Evolutionary conservation across 2,797 vertebrate genomes (phyloP), one percentile per base, ranked within the genome.

Genomic region (Etheostoma nigrum): DNA sequence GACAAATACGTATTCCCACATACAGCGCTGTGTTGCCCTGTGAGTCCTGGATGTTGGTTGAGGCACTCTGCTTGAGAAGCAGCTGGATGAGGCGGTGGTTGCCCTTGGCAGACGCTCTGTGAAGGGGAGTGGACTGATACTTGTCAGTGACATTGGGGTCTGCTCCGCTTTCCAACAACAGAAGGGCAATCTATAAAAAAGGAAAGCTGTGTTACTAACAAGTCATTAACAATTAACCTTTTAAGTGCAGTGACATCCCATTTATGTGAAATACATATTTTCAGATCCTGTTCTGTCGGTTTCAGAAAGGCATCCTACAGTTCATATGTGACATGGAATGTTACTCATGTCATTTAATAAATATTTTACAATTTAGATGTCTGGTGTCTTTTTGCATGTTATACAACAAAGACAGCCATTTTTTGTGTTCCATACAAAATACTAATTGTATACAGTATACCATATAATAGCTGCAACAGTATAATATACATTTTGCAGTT

Each of bases 11-110:
- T 48, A 48, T 62, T 61, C 19, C 61, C 12, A 65, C 84, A 93
- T 96, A 99, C 98, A 99, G 96, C 48, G 97, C 81, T 19, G 97
- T 99, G 92, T 99, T 99, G 77, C 98, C 98, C 91, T 99, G 96
- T 0, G 95, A 96, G 85, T 99, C 98, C 90, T 96, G 97, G 76
- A 99, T 97, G 79, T 99, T 97, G 63, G 96, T 96, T 7, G 97
- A 97, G 1, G 98, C 98, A 15, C 95, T 97, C 88, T 97, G 94
- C 87, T 96, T 95, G 80, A 99, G 94, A 62, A 99, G 97, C 78
- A 99, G 96, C 91, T 98, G 96, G 74, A 98, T 96, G 84, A 98
- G 96, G 72, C 95, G 96, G 63, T 95, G 91, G 93, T 99, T 99
- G 84, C 98, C 98, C 89, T 99, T 99, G 53, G 98, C 94, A 33